phyloP scores from a whole-genome alignment of 2,888 invertebrate genomes.

The Ornithoptera priamus region DNA sequence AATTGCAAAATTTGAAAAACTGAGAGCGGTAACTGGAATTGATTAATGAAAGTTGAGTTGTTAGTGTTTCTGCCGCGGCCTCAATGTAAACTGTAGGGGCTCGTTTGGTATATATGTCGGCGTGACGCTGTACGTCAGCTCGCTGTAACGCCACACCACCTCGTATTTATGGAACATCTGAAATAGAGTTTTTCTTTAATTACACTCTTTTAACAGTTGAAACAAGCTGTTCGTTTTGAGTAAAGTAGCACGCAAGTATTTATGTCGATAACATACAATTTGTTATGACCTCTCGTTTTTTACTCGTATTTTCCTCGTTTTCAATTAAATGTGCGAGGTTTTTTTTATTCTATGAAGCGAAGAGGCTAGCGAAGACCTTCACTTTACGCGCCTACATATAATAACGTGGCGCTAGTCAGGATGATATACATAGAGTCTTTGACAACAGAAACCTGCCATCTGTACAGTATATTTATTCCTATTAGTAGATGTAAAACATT shows the following conservation, averaged over 20 bases:
- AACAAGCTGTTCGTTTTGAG: background rate
- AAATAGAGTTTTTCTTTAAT: slow-evolving; percentile 41
- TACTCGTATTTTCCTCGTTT: no score
- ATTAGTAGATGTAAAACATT: no score
- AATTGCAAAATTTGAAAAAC: slow-evolving; percentile 4
- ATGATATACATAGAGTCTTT: no score
- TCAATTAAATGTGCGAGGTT: no score
- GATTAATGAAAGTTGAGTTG: slow-evolving; percentile 11
- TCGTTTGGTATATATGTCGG: slow-evolving; percentile 87
- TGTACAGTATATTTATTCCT: no score
- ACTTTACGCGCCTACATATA: no score
- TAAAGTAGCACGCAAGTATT: background rate
- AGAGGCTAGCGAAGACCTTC: no score
- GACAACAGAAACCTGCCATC: no score
- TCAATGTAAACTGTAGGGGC: slow-evolving; percentile 84
- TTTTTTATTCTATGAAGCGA: no score
- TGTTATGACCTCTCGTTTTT: no score
- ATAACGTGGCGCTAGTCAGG: no score
- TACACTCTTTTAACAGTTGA: slow-evolving; percentile 2
- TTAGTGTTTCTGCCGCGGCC: slow-evolving; percentile 46
- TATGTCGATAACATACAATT: background rate
- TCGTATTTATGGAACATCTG: slow-evolving; percentile 86
- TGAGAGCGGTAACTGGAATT: slow-evolving; percentile 9
- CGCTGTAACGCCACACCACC: slow-evolving; percentile 84
- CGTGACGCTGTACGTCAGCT: slow-evolving; percentile 85